phyloP scores from a whole-genome alignment of 2,888 invertebrate genomes.

The Cantharis nigra region DNA sequence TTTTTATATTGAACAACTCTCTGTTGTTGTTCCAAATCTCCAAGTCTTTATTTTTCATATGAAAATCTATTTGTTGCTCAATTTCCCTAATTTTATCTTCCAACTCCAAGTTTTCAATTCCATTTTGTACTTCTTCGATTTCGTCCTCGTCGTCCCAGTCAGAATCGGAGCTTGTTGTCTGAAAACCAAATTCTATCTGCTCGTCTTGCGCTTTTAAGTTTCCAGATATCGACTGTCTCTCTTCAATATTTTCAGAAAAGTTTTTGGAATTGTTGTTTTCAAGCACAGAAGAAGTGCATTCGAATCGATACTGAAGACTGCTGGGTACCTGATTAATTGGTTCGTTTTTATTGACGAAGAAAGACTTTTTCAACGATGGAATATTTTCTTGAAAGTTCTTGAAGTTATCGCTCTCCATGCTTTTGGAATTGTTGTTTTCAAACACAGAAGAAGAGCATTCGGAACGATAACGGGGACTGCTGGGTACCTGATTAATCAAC shows the following conservation, averaged over 20 bases:
- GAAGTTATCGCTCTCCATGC: no score
- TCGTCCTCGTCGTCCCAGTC: not conserved
- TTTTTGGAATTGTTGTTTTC: not conserved
- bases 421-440: not conserved
- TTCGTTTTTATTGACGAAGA: constrained; percentile 60
- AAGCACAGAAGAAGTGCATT: constrained; percentile 56
- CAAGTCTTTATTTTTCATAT: not conserved
- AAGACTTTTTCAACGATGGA: constrained; percentile 57
- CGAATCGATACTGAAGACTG: constrained; percentile 51
- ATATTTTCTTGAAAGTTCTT: no score
- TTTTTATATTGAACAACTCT: not conserved
- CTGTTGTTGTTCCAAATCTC: not conserved
- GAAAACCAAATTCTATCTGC: not conserved
- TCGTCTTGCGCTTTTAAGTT: not conserved
- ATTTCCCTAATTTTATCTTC: not conserved
- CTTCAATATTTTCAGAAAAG: constrained; percentile 75
- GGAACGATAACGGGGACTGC: constrained; percentile 50
- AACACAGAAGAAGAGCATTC: constrained; percentile 58
- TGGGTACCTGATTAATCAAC: not conserved
- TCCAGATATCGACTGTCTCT: constrained; percentile 72
- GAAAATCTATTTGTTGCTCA: not conserved
- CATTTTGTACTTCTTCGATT: not conserved
- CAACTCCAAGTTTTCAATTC: not conserved
- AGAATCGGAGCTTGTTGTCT: not conserved
- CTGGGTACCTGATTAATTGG: constrained; percentile 58